Base-by-base conservation (phyloP, 2,113 vertebrate species). In the Leucopsar rothschildi region DNA sequence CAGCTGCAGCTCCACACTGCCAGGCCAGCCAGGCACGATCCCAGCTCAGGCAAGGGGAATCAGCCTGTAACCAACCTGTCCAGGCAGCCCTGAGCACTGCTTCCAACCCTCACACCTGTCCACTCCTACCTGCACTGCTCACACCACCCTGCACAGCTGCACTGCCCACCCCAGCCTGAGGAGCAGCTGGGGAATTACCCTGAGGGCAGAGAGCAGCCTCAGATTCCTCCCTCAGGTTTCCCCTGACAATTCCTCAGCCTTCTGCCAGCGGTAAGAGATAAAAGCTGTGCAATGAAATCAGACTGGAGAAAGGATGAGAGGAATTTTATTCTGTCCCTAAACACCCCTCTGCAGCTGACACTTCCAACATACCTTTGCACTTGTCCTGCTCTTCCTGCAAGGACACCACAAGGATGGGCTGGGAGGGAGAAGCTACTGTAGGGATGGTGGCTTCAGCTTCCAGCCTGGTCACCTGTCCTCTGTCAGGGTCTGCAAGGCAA, bases 301-400 rank as follows among this genome's bases (percentile, higher is more conserved):
- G 45, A 45, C 1, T 9, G 28, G 50, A 25, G 52, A 56, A 68
- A 16, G 42, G 39, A 66, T 11, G 19, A 45, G 31, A 5, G 44
- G 64, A 64, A 71, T 70, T 94, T 45, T 57, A 9, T 56, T 81
- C 71, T 3, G 2, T 35, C 82, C 82, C 64, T 42, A 25, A 71
- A 47, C 22, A 4, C 15, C 40, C 70, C 35, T 85, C n/a, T 75
- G 66, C 45, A 60, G 27, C 29, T 64, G 31, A 27, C 14, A 75
- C 53, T 35, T 56, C 60, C 65, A 21, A 37, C 47, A 1, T 80
- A 97, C 97, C 96, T 96, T 96, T 97, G 61, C 97, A 97, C 40
- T 95, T 96, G 77, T 97, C 94, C 76, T 94, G 53, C 63, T 97
- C 96, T 16, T 89, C 95, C 66, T 91, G 88, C 49, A 95, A 63